Evolutionary conservation across 2,113 vertebrate species (phyloP), one percentile per base, ranked within the genome.

Genomic region (Lepus timidus): DNA sequence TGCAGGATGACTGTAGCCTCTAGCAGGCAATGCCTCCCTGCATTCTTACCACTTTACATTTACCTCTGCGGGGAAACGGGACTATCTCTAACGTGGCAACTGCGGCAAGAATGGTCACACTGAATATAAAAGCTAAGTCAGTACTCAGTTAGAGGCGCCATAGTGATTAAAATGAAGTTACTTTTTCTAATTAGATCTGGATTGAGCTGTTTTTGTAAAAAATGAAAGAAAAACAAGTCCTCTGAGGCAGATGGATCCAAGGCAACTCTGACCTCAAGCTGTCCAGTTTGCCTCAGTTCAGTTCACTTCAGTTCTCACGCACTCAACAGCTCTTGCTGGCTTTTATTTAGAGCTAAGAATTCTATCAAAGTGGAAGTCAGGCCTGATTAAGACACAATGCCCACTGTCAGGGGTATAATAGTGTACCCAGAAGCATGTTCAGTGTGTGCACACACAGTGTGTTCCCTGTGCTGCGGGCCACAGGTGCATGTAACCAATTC

Each of bases 161-260:
- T 51, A 44, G 16, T 65, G 23, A 88, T 87, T 93, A 75, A 67
- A 95, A 51, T 86, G 61, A 91, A 92, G 84, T 81, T 49, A 89
- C 36, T 92, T 90, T 22, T 4, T 90, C 62, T 91, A 92, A 90
- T 92, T 76, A 90, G 68, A 64, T 67, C 9, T 79, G 27, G 16
- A 70, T 79, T 92, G 44, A 44, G 9, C 81, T 76, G 14, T 86
- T 91, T 71, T 17, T 27, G 20, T 36, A 71, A 82, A 81, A 70
- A 64, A 29, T 0, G 14, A 78, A 75, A 73, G 55, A 61, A 20
- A 29, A 4, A 62, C 7, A 27, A 11, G 22, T 64, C 20, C 31
- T 70, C 25, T 9, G 80, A 95, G 13, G 14, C 12, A 33, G 10
- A 70, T 27, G n/a, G 20, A 85, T 11, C 7, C 9, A 6, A 19